Evolutionary conservation across 2,113 vertebrate species (phyloP).

Genomic region (Pachyramphus minor): DNA sequence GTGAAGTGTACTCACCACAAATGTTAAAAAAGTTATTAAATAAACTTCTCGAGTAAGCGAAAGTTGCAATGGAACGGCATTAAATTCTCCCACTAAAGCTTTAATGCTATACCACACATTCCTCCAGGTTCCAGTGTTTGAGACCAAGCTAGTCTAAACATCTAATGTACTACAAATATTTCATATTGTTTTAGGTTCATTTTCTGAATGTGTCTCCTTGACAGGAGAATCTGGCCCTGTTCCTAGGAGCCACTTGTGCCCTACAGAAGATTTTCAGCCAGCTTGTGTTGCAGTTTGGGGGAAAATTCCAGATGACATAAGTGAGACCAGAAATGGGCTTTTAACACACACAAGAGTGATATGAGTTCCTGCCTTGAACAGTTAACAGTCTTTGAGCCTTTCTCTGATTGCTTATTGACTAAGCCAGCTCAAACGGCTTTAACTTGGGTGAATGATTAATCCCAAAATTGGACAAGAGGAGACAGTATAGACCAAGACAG

Average conservation of each 20-base stretch:
- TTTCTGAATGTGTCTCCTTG: background rate
- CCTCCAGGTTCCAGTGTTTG: background rate
- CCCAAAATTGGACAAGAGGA: background rate
- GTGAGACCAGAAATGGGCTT: slow-evolving; percentile 49
- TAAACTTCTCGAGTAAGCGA: background rate
- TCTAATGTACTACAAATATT: background rate
- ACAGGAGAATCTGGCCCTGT: background rate
- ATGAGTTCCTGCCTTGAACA: slow-evolving; percentile 1
- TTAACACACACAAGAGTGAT: background rate
- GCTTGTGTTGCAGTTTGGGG: background rate
- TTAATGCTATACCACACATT: background rate
- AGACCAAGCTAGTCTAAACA: background rate
- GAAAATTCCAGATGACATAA: background rate
- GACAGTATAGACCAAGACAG: slow-evolving; percentile 22
- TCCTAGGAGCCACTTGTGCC: background rate
- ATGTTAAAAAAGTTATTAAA: background rate
- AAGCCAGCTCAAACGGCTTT: background rate
- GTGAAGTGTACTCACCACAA: background rate
- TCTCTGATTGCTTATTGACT: background rate
- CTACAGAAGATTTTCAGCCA: background rate
- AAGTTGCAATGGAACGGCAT: background rate
- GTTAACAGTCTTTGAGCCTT: background rate
- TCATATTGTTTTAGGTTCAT: background rate
- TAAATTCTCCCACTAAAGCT: background rate
- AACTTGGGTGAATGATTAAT: background rate